These are phyloP conservation scores for Coenobita brevimanus DNA, from an alignment of 1,140 invertebrate genomes.

Conservation along the genomic window DNA sequence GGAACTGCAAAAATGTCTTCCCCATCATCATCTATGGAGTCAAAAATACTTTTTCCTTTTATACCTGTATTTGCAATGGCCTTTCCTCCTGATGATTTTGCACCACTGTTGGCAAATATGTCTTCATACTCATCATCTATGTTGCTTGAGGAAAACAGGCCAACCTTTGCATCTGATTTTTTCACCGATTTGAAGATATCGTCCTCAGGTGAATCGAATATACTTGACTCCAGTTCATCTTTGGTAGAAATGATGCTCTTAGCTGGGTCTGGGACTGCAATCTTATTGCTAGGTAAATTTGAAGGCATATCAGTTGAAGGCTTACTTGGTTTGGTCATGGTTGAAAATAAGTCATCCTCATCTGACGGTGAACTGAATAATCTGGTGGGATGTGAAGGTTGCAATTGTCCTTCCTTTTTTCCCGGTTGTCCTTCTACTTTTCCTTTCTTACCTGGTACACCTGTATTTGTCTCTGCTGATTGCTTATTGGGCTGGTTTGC, in stretches of 20 bases:
- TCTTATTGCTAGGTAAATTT: neutral
- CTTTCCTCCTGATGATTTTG: neutral
- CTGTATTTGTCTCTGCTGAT: neutral
- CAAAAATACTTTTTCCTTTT: slow-evolving; percentile 27
- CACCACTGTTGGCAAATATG: neutral
- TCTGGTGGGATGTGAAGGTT: neutral
- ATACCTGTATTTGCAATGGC: neutral
- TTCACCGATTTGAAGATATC: slow-evolving; percentile 15
- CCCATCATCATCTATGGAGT: slow-evolving; percentile 19
- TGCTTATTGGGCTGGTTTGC: no score
- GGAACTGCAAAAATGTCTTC: slow-evolving; percentile 22
- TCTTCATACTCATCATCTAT: slow-evolving; percentile 18
- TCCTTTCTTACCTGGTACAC: no score
- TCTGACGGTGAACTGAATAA: slow-evolving; percentile 31
- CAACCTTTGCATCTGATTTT: slow-evolving; percentile 13
- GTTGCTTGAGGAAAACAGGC: neutral
- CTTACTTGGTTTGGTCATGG: no score
- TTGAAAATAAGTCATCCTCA: slow-evolving; percentile 58
- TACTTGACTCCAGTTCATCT: neutral
- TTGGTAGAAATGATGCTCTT: neutral
- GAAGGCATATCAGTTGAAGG: neutral
- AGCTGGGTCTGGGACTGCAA: neutral
- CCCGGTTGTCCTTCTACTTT: no score
- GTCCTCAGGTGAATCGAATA: slow-evolving; percentile 21
- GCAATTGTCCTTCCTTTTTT: neutral